Evolutionary conservation across 2,888 invertebrate species (phyloP).

Genomic region (Noctua janthe): DNA sequence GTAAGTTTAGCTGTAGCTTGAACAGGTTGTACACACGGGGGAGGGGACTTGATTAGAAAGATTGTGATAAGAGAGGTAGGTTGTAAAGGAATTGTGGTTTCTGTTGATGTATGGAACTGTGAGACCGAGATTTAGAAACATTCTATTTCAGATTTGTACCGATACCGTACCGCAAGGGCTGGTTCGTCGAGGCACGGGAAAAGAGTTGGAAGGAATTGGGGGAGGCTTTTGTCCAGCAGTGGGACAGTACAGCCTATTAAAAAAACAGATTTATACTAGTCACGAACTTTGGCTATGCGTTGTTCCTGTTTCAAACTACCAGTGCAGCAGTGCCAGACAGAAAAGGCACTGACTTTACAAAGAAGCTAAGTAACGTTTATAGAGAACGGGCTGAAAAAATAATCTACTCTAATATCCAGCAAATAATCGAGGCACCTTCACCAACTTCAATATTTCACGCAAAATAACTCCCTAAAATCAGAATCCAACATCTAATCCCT

Average conservation of each 20-base stretch:
- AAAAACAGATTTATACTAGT: background rate
- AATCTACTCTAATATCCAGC: background rate
- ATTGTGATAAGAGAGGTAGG: background rate
- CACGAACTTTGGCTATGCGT: background rate
- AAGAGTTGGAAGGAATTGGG: too few relatives aligned
- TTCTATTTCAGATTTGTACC: too few relatives aligned
- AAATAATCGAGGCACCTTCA: background rate
- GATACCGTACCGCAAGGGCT: too few relatives aligned
- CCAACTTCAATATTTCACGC: slow-evolving; percentile 8
- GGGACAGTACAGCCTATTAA: too few relatives aligned
- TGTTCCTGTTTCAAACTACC: background rate
- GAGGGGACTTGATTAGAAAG: slow-evolving; percentile 28
- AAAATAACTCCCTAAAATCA: slow-evolving; percentile 42
- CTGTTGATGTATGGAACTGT: background rate
- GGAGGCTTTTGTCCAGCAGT: too few relatives aligned
- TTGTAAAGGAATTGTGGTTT: background rate
- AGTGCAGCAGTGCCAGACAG: too few relatives aligned
- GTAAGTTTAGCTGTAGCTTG: slow-evolving; percentile 6
- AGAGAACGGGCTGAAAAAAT: background rate
- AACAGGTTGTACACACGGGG: background rate
- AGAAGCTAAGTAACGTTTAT: background rate
- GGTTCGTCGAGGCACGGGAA: too few relatives aligned
- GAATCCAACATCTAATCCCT: slow-evolving; percentile 34
- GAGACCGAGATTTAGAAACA: background rate
- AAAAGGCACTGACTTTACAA: background rate